phyloP scores from a whole-genome alignment of 53 echinoderm and acorn worm species.

The Hippasteria phrygiana region DNA sequence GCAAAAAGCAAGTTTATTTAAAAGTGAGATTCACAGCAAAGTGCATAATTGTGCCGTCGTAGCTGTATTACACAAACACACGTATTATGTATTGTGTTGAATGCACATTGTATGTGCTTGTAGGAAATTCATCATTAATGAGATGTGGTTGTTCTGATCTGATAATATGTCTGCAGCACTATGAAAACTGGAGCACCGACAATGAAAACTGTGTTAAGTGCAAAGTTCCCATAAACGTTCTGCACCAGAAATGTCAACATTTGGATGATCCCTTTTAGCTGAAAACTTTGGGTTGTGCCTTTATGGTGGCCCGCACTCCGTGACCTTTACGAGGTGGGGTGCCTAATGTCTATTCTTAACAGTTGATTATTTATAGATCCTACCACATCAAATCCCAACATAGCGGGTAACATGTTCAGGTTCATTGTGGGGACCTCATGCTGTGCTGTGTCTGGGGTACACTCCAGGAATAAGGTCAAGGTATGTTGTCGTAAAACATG shows the following conservation, averaged over 20 bases:
- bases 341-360: constrained; percentile 3
- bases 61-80: too few species aligned
- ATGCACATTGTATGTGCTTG: too few species aligned
- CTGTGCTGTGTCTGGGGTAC: constrained; percentile 26
- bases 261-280: not conserved
- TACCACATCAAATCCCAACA: not conserved
- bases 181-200: not conserved
- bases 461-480: constrained; percentile 46
- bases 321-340: not conserved
- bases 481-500: not conserved
- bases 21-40: too few species aligned
- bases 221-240: constrained; percentile 4
- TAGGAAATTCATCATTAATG: not conserved
- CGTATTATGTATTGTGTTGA: too few species aligned
- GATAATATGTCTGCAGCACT: not conserved
- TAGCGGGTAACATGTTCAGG: not conserved
- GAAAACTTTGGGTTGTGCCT: not conserved
- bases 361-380: not conserved
- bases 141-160: not conserved
- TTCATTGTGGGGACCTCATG: constrained; percentile 29
- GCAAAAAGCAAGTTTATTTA: too few species aligned
- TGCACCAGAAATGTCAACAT: not conserved
- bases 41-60: too few species aligned
- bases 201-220: not conserved
- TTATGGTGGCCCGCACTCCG: not conserved